A percentile compares a stretch with the other conserved stretches of the same genome.
phyloP scores from a whole-genome alignment of 1,140 invertebrate species.

The Chrysopa pallens region DNA sequence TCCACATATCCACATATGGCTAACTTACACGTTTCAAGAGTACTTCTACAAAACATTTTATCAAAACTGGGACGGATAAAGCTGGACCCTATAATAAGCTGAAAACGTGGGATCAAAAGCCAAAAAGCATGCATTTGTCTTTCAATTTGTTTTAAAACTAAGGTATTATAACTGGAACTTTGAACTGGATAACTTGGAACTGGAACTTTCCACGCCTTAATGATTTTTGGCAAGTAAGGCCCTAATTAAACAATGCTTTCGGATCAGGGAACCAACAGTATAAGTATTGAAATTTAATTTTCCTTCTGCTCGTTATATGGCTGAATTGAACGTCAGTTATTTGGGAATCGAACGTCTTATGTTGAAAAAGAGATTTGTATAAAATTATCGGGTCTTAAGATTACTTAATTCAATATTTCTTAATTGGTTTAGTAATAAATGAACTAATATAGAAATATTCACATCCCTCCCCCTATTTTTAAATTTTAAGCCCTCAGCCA shows the following conservation, averaged over 20 bases:
- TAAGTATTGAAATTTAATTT: slow-evolving; percentile 19
- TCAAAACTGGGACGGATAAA: slow-evolving; percentile 13
- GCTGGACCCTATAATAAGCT: slow-evolving; percentile 12
- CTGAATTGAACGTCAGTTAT: too few relatives aligned
- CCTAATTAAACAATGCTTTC: too few relatives aligned
- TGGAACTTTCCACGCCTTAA: slow-evolving; percentile 11
- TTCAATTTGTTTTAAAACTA: slow-evolving; percentile 7
- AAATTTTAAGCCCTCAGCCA: slow-evolving; percentile 11
- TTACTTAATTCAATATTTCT: slow-evolving; percentile 11
- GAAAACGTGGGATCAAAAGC: slow-evolving; percentile 4
- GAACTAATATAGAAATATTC: slow-evolving; percentile 9
- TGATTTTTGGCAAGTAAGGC: too few relatives aligned
- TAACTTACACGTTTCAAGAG: background rate
- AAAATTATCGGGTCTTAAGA: slow-evolving; percentile 10
- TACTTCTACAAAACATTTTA: slow-evolving; percentile 8
- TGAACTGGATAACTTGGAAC: slow-evolving; percentile 15
- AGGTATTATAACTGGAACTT: slow-evolving; percentile 17
- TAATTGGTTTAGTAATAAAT: slow-evolving; percentile 7
- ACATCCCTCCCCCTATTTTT: slow-evolving; percentile 21
- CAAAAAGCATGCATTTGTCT: slow-evolving; percentile 11
- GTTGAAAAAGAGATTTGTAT: slow-evolving; percentile 18
- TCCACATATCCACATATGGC: background rate
- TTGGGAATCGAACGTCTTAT: slow-evolving; percentile 22
- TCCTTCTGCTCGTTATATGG: slow-evolving; percentile 21
- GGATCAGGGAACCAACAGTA: too few relatives aligned